phyloP scores from a whole-genome alignment of 2,797 vertebrate species.

The Pipistrellus kuhlii region DNA sequence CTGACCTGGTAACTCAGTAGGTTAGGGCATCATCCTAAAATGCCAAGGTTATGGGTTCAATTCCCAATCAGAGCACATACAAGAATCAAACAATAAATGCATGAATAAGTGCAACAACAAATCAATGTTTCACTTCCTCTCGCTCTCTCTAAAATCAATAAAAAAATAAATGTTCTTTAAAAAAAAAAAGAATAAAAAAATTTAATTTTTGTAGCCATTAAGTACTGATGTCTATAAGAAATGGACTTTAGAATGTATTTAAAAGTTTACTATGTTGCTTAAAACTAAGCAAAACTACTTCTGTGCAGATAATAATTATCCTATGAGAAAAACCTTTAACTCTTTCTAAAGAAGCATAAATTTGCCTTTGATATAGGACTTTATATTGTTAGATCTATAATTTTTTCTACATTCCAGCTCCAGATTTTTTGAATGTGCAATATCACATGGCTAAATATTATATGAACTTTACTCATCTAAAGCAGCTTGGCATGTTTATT shows the following conservation, averaged over 20 bases:
- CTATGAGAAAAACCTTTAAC: background rate
- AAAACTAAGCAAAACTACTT: background rate
- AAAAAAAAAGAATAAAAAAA: background rate
- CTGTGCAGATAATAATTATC: background rate
- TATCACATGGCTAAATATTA: slow-evolving; percentile 21
- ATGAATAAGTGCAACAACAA: background rate
- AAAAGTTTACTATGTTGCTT: background rate
- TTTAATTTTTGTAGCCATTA: background rate
- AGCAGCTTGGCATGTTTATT: background rate
- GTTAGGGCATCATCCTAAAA: background rate
- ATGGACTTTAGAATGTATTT: slow-evolving; percentile 43
- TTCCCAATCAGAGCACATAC: background rate
- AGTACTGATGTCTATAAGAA: slow-evolving; percentile 46
- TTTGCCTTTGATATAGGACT: slow-evolving; percentile 28
- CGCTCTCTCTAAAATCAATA: background rate
- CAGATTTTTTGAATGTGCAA: background rate
- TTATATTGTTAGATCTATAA: background rate
- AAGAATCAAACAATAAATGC: background rate
- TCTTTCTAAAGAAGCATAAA: slow-evolving; percentile 35
- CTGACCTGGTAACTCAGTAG: background rate
- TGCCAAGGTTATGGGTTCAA: background rate
- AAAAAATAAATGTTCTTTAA: background rate
- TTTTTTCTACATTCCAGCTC: background rate
- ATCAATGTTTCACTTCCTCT: background rate
- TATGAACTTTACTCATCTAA: background rate